Evolutionary conservation across 2,888 invertebrate genomes (phyloP).

Genomic region (Thalpophila matura): DNA sequence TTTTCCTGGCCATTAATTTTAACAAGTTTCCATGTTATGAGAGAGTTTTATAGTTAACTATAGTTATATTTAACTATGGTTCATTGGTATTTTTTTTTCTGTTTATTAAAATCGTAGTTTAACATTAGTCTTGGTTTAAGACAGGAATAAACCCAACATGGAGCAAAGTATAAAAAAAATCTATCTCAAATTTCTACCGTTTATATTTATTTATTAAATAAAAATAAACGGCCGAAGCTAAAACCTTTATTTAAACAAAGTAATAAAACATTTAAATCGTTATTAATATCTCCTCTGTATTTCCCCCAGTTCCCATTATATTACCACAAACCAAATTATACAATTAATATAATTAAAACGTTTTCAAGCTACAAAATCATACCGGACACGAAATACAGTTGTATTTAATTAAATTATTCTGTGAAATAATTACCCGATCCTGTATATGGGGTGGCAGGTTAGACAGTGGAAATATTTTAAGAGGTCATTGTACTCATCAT

Average conservation of each 20-base stretch:
- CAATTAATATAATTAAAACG: constrained; percentile 1
- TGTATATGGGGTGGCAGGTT: too few species aligned
- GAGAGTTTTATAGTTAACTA: constrained; percentile 1
- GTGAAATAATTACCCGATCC: too few species aligned
- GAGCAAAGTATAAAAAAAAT: too few species aligned
- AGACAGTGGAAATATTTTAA: too few species aligned
- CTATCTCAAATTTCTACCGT: too few species aligned
- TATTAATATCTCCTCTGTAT: background rate
- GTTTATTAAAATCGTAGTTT: constrained; percentile 12
- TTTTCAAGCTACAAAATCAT: background rate
- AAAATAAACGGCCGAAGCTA: too few species aligned
- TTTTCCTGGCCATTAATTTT: constrained; percentile 44
- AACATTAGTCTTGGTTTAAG: too few species aligned
- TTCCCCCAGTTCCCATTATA: background rate
- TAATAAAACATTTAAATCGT: too few species aligned
- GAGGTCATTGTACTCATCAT: too few species aligned
- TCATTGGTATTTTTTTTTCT: background rate
- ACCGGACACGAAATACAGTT: background rate
- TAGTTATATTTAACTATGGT: constrained; percentile 10
- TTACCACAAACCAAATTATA: constrained; percentile 19
- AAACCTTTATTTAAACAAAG: too few species aligned
- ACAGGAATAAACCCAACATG: too few species aligned
- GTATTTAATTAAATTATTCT: constrained; percentile 10
- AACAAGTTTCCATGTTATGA: constrained; percentile 42
- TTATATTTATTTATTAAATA: too few species aligned